Base-by-base conservation (phyloP, 92 coral and sea anemone genomes). In the Zoanthus sociatus region DNA sequence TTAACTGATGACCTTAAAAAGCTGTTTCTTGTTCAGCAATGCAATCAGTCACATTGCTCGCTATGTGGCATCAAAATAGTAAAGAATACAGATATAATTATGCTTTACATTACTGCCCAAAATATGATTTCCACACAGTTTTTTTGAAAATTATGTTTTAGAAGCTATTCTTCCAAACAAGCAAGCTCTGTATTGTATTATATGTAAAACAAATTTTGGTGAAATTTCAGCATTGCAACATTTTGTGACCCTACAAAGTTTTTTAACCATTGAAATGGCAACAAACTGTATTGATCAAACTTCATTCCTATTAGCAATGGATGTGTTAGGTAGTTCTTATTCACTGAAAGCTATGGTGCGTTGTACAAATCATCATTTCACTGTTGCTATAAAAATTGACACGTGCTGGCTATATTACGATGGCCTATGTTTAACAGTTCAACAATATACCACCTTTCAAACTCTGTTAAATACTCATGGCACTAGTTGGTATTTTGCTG, bases 401-500 rank as follows among this genome's bases (percentile, higher is more conserved):
- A 64, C 77, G 61, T 8, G 45, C 30, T 61, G 89, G 84, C 44
- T 86, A 31, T 77, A 86, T 86, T 60, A 32, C 42, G 82, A 84
- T 84, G 89, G 63, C 77, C 2, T 86, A 16, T 77, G 89, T 45
- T n/a, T 30, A 37, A 13, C 74, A 63, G 66, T 86, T 4, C 53
- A 61, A 42, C 67, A 76, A 33, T 86, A 74, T 75, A 9, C 72
- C 30, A 85, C 89, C 73, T 74, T 74, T 85, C 75, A 85, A 60
- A 45, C 73, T 44, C 58, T 85, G 10, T 85, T 75, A 71, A 50
- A 18, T 85, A 60, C 48, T 20, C 72, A 85, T 85, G 83, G 32
- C 31, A 85, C n/a, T 85, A 83, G 89, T 11, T 86, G 89, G 89
- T 86, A 53, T 67, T 86, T 86, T 86, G 89, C 89, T 53, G 72